phyloP scores from a whole-genome alignment of 1,140 invertebrate species.

The Dreissena rostriformis region DNA sequence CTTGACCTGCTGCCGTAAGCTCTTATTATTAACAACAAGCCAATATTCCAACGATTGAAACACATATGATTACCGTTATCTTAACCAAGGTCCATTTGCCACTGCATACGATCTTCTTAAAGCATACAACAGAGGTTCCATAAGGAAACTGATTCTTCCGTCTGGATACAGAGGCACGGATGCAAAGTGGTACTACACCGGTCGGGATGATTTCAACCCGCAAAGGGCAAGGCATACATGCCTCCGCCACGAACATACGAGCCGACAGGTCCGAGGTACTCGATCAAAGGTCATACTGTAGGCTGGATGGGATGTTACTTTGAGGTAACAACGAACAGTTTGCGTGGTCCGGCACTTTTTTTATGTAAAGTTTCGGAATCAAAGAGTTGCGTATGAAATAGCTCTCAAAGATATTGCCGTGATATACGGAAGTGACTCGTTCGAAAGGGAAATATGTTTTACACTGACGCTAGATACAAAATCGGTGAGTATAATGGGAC shows the following conservation, averaged over 20 bases:
- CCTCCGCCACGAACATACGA: slow-evolving; percentile 40
- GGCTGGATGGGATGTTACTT: slow-evolving; percentile 50
- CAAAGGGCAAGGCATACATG: slow-evolving; percentile 24
- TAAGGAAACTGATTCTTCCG: slow-evolving; percentile 28
- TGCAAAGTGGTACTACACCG: slow-evolving; percentile 14
- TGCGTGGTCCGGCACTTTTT: slow-evolving; percentile 25
- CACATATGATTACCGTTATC: slow-evolving; percentile 39
- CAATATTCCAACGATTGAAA: slow-evolving; percentile 32
- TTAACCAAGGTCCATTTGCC: slow-evolving; percentile 48
- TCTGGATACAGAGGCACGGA: slow-evolving; percentile 35
- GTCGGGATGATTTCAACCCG: slow-evolving; percentile 16
- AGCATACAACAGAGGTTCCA: slow-evolving; percentile 24
- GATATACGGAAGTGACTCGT: slow-evolving; percentile 34
- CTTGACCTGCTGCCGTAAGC: slow-evolving; percentile 34
- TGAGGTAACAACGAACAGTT: slow-evolving; percentile 14
- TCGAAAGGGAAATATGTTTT: slow-evolving; percentile 41
- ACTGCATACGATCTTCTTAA: slow-evolving; percentile 30
- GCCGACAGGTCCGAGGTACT: slow-evolving; percentile 41
- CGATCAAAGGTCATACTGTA: slow-evolving; percentile 34
- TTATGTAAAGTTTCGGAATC: slow-evolving; percentile 17
- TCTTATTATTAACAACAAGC: slow-evolving; percentile 38
- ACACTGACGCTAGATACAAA: slow-evolving; percentile 38
- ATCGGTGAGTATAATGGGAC: slow-evolving; percentile 48
- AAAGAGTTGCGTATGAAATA: slow-evolving; percentile 68
- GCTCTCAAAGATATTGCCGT: slow-evolving; percentile 62